These are phyloP conservation scores for Scrobipalpa costella DNA, from an alignment of 2,888 invertebrate species.

Conservation along the genomic window DNA sequence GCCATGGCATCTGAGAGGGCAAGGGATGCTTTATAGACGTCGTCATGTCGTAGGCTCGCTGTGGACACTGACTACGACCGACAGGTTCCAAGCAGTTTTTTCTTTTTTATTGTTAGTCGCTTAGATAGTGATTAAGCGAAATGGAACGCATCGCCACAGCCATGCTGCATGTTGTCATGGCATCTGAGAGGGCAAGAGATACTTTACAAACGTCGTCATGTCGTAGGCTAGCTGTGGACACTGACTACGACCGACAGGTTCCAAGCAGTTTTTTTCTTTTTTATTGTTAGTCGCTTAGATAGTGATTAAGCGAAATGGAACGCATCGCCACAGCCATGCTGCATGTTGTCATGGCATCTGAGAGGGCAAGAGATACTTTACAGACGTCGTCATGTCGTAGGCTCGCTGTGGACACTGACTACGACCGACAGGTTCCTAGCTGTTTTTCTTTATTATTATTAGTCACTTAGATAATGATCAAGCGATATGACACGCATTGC, in stretches of 20 bases:
- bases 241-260: conserved; percentile 56
- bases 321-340: conserved; percentile 61
- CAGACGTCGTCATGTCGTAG: conserved; percentile 49
- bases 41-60: conserved; percentile 38
- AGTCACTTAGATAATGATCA: too few relatives aligned
- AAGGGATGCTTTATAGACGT: conserved; percentile 59
- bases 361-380: conserved; percentile 59
- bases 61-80: conserved; percentile 41
- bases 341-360: conserved; percentile 59
- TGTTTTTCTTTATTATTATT: too few relatives aligned
- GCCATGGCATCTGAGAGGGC: conserved; percentile 62
- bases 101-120: neutral
- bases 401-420: conserved; percentile 8
- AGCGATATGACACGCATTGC: too few relatives aligned
- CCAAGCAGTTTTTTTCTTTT: neutral
- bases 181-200: conserved; percentile 60
- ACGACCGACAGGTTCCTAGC: too few relatives aligned
- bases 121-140: conserved; percentile 38
- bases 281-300: too few relatives aligned
- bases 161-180: conserved; percentile 60
- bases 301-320: conserved; percentile 58
- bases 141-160: conserved; percentile 64
- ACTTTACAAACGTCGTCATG: conserved; percentile 55
- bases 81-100: conserved; percentile 48
- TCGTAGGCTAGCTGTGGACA: conserved; percentile 27